Evolutionary conservation across 1,140 invertebrate genomes (phyloP).

Genomic region (Eurosta solidaginis): DNA sequence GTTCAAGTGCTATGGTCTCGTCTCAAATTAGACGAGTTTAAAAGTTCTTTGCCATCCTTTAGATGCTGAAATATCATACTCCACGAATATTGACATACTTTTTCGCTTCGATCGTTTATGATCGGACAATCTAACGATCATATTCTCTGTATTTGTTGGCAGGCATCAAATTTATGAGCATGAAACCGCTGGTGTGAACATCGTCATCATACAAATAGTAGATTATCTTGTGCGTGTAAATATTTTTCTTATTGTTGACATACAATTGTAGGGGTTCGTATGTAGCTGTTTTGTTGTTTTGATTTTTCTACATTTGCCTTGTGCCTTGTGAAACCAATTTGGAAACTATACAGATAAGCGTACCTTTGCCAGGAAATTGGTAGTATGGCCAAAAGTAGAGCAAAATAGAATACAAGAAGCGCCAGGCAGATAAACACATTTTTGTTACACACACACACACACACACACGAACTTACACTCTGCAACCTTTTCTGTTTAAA

Average conservation of each 20-base stretch:
- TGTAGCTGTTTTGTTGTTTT: neutral
- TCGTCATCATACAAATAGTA: slow-evolving; percentile 31
- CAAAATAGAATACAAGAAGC: no score
- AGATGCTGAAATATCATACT: neutral
- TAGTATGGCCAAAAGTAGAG: neutral
- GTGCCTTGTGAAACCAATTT: neutral
- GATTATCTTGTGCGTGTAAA: slow-evolving; percentile 58
- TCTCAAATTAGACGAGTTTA: no score
- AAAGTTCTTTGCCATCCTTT: no score
- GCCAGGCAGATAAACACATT: neutral
- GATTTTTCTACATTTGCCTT: neutral
- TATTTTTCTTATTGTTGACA: slow-evolving; percentile 48
- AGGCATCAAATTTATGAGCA: slow-evolving; percentile 15
- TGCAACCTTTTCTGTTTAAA: neutral
- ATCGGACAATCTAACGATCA: neutral
- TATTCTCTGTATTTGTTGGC: neutral
- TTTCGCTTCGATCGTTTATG: neutral
- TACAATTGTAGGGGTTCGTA: slow-evolving; percentile 14
- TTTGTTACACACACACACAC: neutral
- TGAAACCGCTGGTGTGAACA: slow-evolving; percentile 29
- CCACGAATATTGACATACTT: slow-evolving; percentile 8
- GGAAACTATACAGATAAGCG: neutral
- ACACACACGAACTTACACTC: neutral
- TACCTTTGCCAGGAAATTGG: no score
- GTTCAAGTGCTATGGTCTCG: no score